Conservation (phyloP, 2,113 vertebrate species). For the Python bivittatus region DNA sequence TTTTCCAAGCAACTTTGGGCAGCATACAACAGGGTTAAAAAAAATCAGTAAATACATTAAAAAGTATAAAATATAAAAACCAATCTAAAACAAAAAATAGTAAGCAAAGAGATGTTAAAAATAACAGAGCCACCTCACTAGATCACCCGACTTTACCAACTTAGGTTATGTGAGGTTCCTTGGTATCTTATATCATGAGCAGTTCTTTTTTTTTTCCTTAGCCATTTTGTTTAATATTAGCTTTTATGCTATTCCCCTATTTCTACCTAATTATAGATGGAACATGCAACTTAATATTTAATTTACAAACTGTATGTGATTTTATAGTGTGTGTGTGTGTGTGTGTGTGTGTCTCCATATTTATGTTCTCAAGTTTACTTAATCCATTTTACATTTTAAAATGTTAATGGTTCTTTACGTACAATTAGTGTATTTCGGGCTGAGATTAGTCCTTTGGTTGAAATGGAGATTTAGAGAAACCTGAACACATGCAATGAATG, state of each 20-base stretch:
- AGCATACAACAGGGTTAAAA: too few species aligned
- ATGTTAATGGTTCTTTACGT: background rate
- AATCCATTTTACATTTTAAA: slow-evolving; percentile 4
- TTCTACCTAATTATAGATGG: background rate
- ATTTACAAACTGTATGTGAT: background rate
- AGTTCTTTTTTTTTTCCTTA: background rate
- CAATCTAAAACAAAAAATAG: too few species aligned
- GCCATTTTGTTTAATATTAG: background rate
- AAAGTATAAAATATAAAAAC: too few species aligned
- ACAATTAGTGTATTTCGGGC: background rate
- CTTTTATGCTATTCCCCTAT: background rate
- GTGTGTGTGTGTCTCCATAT: background rate
- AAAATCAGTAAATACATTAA: too few species aligned
- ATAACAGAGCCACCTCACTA: too few species aligned
- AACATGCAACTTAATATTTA: background rate
- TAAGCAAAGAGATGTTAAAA: too few species aligned
- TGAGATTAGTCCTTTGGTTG: background rate
- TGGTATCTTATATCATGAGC: background rate
- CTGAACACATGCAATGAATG: background rate
- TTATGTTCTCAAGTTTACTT: background rate
- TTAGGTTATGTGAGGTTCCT: background rate
- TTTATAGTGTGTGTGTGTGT: background rate
- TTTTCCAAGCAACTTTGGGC: too few species aligned
- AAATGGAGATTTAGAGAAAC: background rate
- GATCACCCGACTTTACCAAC: background rate